Percentiles rank a stretch among this genome's conserved stretches.
Evolutionary conservation across 2,113 vertebrate species (phyloP).

Genomic region (Coturnix japonica): DNA sequence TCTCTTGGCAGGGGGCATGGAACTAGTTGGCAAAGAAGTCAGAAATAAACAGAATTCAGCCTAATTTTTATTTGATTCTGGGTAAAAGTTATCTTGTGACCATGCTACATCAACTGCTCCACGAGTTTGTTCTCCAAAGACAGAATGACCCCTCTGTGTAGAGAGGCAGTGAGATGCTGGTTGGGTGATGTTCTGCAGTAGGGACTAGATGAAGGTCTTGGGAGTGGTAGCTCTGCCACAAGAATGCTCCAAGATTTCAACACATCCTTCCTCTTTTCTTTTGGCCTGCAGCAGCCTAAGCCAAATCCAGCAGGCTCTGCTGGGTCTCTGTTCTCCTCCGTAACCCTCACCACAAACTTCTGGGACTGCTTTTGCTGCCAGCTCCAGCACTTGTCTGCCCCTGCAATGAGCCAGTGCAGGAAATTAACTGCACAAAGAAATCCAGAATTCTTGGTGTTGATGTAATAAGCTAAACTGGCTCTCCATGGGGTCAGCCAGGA

Average conservation of each 20-base stretch:
- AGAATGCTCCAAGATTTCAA: background rate
- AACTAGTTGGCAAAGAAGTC: background rate
- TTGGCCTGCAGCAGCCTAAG: background rate
- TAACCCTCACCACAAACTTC: background rate
- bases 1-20: background rate
- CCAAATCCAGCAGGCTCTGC: background rate
- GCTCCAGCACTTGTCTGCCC: background rate
- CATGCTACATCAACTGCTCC: background rate
- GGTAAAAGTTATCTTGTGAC: background rate
- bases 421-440: background rate
- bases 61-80: background rate
- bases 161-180: background rate
- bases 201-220: background rate
- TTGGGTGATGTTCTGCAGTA: background rate
- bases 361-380: background rate
- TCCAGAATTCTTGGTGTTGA: background rate
- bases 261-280: background rate
- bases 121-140: background rate
- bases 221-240: background rate
- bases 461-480: background rate
- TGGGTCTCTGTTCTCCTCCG: background rate
- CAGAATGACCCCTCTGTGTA: background rate
- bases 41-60: background rate
- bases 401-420: background rate
- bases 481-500: background rate